Base-by-base conservation (phyloP, 2,113 vertebrate species). In the Vireo altiloquus region DNA sequence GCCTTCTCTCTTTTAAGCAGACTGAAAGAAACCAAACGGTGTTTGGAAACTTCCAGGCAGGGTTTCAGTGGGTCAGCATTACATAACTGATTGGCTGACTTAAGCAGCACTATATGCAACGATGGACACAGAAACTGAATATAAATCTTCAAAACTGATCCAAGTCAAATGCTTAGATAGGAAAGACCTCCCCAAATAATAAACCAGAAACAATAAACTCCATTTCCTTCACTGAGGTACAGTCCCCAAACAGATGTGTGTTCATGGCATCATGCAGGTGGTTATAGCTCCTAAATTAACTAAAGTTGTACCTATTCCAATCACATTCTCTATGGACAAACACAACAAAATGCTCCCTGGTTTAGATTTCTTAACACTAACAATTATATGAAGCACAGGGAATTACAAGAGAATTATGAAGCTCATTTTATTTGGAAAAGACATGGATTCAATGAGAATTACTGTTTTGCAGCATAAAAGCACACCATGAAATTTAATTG, bases 401-500 rank as follows among this genome's bases (percentile, higher is more conserved):
- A 87, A 83, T 66, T 89, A 56, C 25, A 84, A 75, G 44, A 87
- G 57, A 92, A 76, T 84, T 71, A 79, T 53, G n/a, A 68, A 64
- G 39, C n/a, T 68, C n/a, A 40, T 92, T 75, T 84, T 75, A 78
- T 83, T 87, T 53, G 18, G 53, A 66, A 91, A 87, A 82, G 68
- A 65, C 44, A 76, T 1, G 1, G 31, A 82, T 80, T 82, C 54
- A 69, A 72, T 7, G 10, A 94, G 65, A 96, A 78, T 40, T 81
- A 54, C 22, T 59, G 19, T 49, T 93, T 39, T 28, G n/a, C 22
- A 60, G 49, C 69, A 84, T 68, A 94, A 90, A 91, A 78, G 13
- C 65, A 72, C 44, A 64, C 61, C 69, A 35, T 64, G 40, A 89
- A 91, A 87, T 75, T 87, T 91, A 94, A 95, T 78, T 89, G 77